Evolutionary conservation across 1,140 invertebrate genomes (phyloP).

Genomic region (Drosophila melanogaster): DNA sequence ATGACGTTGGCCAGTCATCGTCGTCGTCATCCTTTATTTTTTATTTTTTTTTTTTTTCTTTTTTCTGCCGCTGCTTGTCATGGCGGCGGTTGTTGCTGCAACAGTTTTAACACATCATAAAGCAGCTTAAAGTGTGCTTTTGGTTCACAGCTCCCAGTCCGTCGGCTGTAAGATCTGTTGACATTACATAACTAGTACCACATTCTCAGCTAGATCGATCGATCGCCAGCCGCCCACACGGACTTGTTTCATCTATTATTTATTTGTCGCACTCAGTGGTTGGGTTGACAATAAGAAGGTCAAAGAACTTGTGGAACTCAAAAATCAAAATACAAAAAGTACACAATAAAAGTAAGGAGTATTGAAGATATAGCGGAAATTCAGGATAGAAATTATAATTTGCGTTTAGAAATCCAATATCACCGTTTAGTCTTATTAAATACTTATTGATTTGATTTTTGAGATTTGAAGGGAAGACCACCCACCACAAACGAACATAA

Average conservation of each 20-base stretch:
- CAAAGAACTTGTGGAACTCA: conserved; percentile 14
- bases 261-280: conserved; percentile 13
- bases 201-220: conserved; percentile 11
- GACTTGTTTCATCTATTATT: conserved; percentile 33
- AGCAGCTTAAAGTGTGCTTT: conserved; percentile 61
- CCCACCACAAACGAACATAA: background rate
- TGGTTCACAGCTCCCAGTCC: conserved; percentile 4
- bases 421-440: too few relatives aligned
- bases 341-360: background rate
- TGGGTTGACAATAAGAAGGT: conserved; percentile 13
- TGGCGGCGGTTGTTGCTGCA: conserved; percentile 51
- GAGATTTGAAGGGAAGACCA: background rate
- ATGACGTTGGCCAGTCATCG: conserved; percentile 60
- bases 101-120: conserved; percentile 71
- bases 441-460: background rate
- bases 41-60: conserved; percentile 22
- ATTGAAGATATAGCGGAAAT: too few relatives aligned
- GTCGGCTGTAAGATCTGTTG: conserved; percentile 11
- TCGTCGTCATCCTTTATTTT: conserved; percentile 20
- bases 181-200: conserved; percentile 55
- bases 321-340: background rate
- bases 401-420: too few relatives aligned
- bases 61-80: conserved; percentile 33
- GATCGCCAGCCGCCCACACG: background rate
- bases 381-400: too few relatives aligned